Conservation (phyloP, 2,797 vertebrate species). For the Podarcis siculus region DNA sequence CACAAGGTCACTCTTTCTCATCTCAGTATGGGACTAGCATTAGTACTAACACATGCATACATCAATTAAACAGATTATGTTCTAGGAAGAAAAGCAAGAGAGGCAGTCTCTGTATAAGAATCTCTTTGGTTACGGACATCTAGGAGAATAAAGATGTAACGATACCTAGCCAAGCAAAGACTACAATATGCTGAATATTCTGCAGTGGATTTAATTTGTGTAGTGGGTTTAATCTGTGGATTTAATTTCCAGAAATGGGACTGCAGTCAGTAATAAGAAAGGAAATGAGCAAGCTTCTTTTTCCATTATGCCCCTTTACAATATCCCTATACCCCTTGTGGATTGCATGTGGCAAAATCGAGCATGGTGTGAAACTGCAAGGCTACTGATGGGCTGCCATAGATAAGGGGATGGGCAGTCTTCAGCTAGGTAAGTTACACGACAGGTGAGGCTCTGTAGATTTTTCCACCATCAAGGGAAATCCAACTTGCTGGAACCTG, state of each 20-base stretch:
- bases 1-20: slow-evolving; percentile 12
- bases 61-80: not conserved
- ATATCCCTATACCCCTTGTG: not conserved
- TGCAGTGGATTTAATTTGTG: no score
- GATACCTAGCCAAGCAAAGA: not conserved
- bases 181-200: not conserved
- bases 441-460: no score
- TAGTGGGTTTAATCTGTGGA: no score
- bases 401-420: no score
- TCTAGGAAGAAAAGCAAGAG: not conserved
- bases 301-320: not conserved
- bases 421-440: no score
- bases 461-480: no score
- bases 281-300: not conserved
- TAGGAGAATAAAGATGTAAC: not conserved
- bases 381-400: not conserved
- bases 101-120: not conserved
- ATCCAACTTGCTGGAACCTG: no score
- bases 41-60: not conserved
- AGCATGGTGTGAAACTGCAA: not conserved
- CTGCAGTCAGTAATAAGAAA: slow-evolving; percentile 2
- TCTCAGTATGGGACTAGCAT: not conserved
- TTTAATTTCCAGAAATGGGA: not conserved
- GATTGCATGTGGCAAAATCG: not conserved
- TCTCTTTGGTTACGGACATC: not conserved